A percentile compares a stretch with the other conserved stretches of the same genome.
These are phyloP conservation scores for Psilanteris sp. DNA, from an alignment of 1,140 invertebrate genomes.

Conservation along the genomic window DNA sequence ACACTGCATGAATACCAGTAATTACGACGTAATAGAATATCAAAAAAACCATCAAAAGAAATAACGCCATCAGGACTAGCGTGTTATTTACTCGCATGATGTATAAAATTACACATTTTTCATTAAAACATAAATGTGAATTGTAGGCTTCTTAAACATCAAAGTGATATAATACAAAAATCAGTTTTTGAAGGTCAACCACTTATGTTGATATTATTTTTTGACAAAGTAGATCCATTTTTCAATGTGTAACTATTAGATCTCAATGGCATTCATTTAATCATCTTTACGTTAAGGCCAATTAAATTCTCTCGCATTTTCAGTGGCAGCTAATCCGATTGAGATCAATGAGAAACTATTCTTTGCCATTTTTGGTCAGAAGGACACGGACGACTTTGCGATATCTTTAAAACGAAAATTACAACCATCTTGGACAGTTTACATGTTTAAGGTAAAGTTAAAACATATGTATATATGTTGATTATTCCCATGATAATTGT, in stretches of 20 bases:
- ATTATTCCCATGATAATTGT: no score
- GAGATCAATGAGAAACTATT: slow-evolving; percentile 98
- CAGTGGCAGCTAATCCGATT: slow-evolving; percentile 92
- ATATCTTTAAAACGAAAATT: slow-evolving; percentile 71
- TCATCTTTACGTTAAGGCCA: no score
- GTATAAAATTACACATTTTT: slow-evolving; percentile 18
- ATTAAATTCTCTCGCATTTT: slow-evolving; percentile 79
- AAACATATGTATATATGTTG: no score
- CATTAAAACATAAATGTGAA: slow-evolving; percentile 10
- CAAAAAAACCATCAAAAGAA: slow-evolving; percentile 5
- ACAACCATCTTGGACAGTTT: slow-evolving; percentile 88
- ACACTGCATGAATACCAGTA: slow-evolving; percentile 27
- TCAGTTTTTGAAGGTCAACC: slow-evolving; percentile 44
- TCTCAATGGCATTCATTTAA: no score
- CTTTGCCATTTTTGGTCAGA: slow-evolving; percentile 99
- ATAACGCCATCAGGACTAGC: slow-evolving; percentile 37
- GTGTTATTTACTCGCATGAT: slow-evolving; percentile 54
- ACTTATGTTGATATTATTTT: no score
- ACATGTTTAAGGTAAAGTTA: slow-evolving; percentile 86
- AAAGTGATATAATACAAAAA: slow-evolving; percentile 39
- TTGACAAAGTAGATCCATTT: slow-evolving; percentile 28
- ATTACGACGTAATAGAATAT: background rate
- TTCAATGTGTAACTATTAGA: slow-evolving; percentile 10
- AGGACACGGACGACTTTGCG: slow-evolving; percentile 90
- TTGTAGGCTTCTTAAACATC: slow-evolving; percentile 48